Evolutionary conservation across 2,888 invertebrate genomes (phyloP), one percentile per base, ranked within the genome.

Genomic region (Ferrisia virgata): DNA sequence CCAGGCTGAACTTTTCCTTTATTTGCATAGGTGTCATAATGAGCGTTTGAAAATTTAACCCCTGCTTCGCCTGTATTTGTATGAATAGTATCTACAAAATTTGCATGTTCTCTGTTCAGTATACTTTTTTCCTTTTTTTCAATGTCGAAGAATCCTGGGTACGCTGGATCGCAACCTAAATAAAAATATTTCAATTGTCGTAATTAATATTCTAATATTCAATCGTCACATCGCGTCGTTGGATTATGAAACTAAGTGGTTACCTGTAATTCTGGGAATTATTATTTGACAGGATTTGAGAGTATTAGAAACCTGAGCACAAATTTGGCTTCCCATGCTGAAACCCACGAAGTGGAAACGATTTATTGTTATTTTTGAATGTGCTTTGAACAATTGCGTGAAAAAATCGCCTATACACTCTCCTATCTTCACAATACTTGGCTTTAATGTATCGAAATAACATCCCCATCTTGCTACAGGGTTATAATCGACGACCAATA

Each of bases 321-420:
- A 91, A 0, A 90, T 89, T 85, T 93, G 93, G 0, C 90, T 92
- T 0, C 93, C 93, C 15, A 93, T 89, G 87, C 93, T 93, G 87
- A 92, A 93, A 0, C 93, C 93, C 76, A 93, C 91, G 0, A 92
- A 87, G 86, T 93, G 93, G 81, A 93, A 89, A 79, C 87, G 87
- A 0, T 89, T 86, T 18, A 91, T 87, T 8, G 69, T 64, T 0
- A 87, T 85, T 53, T 92, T 90, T 0, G 88, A 87, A 0, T 85
- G 84, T 8, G 79, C 31, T 76, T 88, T 87, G 11, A 92, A 89
- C 79, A 93, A 87, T 36, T 88, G 87, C 85, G 91, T 91, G 0
- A 93, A 89, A 2, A 93, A 87, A 86, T 91, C 90, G 0, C 91
- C 92, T 0, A 90, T 89, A 86, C 93, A 93, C 87, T 89, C 90